A percentile compares a stretch with the other conserved stretches of the same genome.
Conservation (phyloP, 2,888 invertebrate genomes). For the Pheosia tremula region DNA sequence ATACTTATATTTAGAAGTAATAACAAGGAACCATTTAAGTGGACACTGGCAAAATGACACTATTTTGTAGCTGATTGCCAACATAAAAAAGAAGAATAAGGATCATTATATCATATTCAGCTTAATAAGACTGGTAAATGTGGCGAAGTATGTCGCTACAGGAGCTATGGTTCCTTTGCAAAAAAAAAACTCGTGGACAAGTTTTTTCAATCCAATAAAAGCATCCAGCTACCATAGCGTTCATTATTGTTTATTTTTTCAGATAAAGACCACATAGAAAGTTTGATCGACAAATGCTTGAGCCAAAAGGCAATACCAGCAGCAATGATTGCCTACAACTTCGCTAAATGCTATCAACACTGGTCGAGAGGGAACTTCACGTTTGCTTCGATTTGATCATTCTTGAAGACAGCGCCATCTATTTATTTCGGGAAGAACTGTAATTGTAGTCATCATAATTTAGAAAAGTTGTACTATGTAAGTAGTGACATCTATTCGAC, state of each 20-base stretch:
- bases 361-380: constrained; percentile 16
- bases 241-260: constrained; percentile 28
- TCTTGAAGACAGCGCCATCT: constrained; percentile 26
- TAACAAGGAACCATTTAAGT: too few species aligned
- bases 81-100: too few species aligned
- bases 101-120: too few species aligned
- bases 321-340: constrained; percentile 52
- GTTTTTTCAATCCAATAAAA: too few species aligned
- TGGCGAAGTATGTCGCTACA: too few species aligned
- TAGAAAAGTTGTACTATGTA: background rate
- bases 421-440: background rate
- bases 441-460: background rate
- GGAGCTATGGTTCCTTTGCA: too few species aligned
- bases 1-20: too few species aligned
- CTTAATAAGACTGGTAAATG: too few species aligned
- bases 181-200: too few species aligned
- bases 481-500: constrained; percentile 24
- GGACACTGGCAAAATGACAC: too few species aligned
- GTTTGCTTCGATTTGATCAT: constrained; percentile 26
- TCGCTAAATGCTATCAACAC: constrained; percentile 48
- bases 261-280: constrained; percentile 45
- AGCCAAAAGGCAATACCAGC: constrained; percentile 36
- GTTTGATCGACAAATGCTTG: constrained; percentile 51
- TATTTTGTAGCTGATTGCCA: too few species aligned
- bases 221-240: background rate